phyloP scores from a whole-genome alignment of 2,797 vertebrate species.

The Loris lydekkerianus region DNA sequence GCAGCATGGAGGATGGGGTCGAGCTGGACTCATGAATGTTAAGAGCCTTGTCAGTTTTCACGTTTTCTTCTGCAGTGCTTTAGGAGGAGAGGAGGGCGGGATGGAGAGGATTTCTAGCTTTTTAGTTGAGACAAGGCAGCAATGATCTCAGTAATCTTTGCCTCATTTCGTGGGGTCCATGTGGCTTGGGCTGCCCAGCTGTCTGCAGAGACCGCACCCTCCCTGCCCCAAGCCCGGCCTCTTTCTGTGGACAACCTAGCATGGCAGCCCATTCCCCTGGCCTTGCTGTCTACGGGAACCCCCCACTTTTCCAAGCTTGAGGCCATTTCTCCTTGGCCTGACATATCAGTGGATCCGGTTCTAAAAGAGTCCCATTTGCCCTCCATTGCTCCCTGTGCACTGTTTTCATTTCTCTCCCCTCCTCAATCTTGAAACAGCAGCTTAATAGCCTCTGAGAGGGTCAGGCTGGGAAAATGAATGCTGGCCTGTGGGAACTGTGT shows the following conservation, averaged over 20 bases:
- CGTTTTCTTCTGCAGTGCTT: neutral
- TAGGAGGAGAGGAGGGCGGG: neutral
- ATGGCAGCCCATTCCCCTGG: neutral
- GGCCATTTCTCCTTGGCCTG: conserved; percentile 56
- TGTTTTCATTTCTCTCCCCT: conserved; percentile 61
- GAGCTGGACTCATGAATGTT: neutral
- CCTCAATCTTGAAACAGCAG: conserved; percentile 60
- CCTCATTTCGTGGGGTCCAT: neutral
- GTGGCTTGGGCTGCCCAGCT: neutral
- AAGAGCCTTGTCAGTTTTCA: fast-evolving
- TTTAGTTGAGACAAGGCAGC: neutral
- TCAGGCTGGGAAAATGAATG: conserved; percentile 74
- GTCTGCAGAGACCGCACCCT: neutral
- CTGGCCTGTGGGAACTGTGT: neutral
- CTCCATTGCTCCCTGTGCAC: neutral
- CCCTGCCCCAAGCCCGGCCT: neutral
- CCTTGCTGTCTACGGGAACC: neutral
- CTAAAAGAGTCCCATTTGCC: conserved; percentile 61
- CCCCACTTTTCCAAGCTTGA: neutral
- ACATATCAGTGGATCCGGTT: neutral
- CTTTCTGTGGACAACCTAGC: neutral
- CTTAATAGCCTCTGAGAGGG: conserved; percentile 65
- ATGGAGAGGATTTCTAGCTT: neutral
- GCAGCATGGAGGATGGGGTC: neutral
- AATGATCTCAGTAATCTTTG: neutral